phyloP scores from a whole-genome alignment of 2,797 vertebrate genomes.

The Enteromius viviparus region DNA sequence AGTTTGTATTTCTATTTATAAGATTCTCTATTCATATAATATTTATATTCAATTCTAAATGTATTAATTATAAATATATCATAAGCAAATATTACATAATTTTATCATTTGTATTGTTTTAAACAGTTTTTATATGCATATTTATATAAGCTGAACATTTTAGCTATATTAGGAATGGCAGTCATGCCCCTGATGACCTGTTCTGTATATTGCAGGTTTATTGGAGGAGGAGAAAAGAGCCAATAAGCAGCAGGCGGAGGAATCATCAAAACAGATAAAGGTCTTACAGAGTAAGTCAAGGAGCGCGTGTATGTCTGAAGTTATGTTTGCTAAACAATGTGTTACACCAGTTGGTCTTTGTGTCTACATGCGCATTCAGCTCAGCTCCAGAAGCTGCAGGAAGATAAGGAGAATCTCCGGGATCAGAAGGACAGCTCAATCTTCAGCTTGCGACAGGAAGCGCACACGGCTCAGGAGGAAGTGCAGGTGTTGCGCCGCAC shows the following conservation, averaged over 20 bases:
- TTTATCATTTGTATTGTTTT: neutral
- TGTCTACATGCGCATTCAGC: constrained; percentile 70
- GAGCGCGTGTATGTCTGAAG: constrained; percentile 25
- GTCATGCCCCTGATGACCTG: constrained; percentile 31
- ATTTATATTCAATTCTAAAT: neutral
- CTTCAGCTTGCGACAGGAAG: constrained; percentile 78
- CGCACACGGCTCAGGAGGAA: constrained; percentile 85
- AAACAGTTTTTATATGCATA: neutral
- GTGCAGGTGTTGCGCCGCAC: constrained; percentile 85
- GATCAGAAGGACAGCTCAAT: constrained; percentile 85
- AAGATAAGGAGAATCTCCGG: constrained; percentile 83
- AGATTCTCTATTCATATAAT: neutral
- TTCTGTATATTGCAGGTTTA: constrained; percentile 74
- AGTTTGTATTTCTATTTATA: neutral
- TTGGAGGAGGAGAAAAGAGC: constrained; percentile 89
- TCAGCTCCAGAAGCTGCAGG: constrained; percentile 86
- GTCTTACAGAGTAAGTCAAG: constrained; percentile 85
- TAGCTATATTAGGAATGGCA: neutral
- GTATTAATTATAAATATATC: neutral
- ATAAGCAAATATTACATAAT: no score
- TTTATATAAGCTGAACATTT: neutral
- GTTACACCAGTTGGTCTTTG: neutral
- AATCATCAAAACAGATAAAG: constrained; percentile 90
- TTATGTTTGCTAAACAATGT: neutral
- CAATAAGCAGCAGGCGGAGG: constrained; percentile 86